These are phyloP conservation scores for Drosophila ohnishii DNA, from an alignment of 1,140 invertebrate genomes.

Conservation along the genomic window DNA sequence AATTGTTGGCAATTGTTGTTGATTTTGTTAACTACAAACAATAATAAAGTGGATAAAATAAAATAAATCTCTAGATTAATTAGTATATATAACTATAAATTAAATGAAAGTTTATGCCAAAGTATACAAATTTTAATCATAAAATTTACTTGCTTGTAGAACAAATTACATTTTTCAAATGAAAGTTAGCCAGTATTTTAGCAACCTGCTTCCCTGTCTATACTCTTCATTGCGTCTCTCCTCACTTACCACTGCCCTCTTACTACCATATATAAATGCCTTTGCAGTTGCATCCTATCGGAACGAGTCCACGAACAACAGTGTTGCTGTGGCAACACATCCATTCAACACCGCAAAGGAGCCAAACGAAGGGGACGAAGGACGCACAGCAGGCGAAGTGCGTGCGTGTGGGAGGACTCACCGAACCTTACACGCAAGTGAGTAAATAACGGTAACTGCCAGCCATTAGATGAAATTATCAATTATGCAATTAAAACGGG, in stretches of 20 bases:
- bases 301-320: neutral
- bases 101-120: too few relatives aligned
- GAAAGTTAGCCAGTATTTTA: neutral
- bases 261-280: neutral
- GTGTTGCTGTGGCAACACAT: conserved; percentile 33
- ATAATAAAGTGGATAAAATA: too few relatives aligned
- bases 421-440: conserved; percentile 37
- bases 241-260: neutral
- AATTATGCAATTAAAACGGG: conserved; percentile 44
- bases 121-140: too few relatives aligned
- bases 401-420: conserved; percentile 13
- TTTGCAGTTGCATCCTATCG: conserved; percentile 2
- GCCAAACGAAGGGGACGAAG: neutral
- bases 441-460: conserved; percentile 35
- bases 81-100: too few relatives aligned
- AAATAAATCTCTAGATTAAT: too few relatives aligned
- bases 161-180: neutral
- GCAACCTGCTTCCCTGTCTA: neutral
- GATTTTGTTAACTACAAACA: too few relatives aligned
- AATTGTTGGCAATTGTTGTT: too few relatives aligned
- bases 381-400: neutral
- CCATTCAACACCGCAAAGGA: neutral
- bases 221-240: neutral
- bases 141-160: too few relatives aligned
- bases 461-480: conserved; percentile 35